phyloP scores from a whole-genome alignment of 2,888 invertebrate species.

The Leptothorax acervorum region DNA sequence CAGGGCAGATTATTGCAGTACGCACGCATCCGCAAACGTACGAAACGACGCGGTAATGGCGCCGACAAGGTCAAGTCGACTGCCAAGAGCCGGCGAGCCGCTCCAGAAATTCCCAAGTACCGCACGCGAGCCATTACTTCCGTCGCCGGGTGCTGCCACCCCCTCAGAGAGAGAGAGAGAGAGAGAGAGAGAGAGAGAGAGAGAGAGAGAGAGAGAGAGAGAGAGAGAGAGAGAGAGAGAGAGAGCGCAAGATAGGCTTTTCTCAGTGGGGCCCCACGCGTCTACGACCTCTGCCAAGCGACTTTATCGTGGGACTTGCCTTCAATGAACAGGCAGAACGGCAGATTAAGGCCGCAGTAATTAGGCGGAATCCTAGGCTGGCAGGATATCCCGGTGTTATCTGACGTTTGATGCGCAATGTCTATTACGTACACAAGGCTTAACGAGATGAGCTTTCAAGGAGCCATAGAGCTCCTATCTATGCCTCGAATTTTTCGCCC shows the following conservation, averaged over 20 bases:
- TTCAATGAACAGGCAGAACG: slow-evolving; percentile 53
- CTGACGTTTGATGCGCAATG: slow-evolving; percentile 31
- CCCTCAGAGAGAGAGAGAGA: not conserved
- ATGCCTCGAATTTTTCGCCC: not conserved
- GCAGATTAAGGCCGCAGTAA: slow-evolving; percentile 64
- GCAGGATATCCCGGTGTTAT: slow-evolving; percentile 51
- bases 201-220: not conserved
- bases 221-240: not conserved
- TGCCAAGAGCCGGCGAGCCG: slow-evolving; percentile 27
- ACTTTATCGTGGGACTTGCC: slow-evolving; percentile 49
- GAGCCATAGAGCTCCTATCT: no score
- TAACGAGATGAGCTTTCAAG: not conserved
- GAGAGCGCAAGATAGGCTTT: not conserved
- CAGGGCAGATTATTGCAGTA: slow-evolving; percentile 15
- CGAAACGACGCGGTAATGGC: slow-evolving; percentile 39
- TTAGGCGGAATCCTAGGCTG: slow-evolving; percentile 55
- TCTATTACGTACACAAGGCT: not conserved
- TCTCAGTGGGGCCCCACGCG: slow-evolving; percentile 24
- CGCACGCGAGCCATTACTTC: slow-evolving; percentile 58
- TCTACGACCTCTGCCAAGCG: slow-evolving; percentile 36
- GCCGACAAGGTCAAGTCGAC: slow-evolving; percentile 44
- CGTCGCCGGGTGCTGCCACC: slow-evolving; percentile 47
- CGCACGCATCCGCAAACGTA: slow-evolving; percentile 45
- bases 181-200: not conserved
- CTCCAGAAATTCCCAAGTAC: slow-evolving; percentile 59